Evolutionary conservation across 2,888 invertebrate genomes (phyloP).

Genomic region (Listrodromus nycthemerus): DNA sequence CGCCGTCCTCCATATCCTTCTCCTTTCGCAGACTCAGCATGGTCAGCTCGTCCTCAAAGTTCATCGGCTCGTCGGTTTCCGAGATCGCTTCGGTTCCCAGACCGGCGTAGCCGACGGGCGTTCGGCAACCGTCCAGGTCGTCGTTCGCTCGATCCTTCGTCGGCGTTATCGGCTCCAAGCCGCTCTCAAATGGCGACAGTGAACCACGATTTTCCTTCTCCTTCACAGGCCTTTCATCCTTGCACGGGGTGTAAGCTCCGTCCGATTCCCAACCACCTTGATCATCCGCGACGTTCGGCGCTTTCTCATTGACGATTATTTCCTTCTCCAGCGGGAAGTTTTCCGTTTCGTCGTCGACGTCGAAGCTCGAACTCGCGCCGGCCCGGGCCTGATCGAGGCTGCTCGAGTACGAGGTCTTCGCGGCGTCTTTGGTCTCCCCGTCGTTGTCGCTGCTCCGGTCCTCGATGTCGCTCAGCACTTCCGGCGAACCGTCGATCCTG

Average conservation of each 20-base stretch:
- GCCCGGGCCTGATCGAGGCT: slow-evolving; percentile 60
- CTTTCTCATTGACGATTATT: slow-evolving; percentile 29
- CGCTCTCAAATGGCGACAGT: slow-evolving; percentile 76
- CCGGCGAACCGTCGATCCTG: slow-evolving; percentile 43
- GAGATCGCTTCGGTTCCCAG: slow-evolving; percentile 85
- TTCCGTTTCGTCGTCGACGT: slow-evolving; percentile 73
- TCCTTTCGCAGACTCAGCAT: slow-evolving; percentile 82
- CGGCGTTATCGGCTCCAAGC: slow-evolving; percentile 82
- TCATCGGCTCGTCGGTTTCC: slow-evolving; percentile 83
- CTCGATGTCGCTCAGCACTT: slow-evolving; percentile 47
- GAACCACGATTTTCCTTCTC: slow-evolving; percentile 68
- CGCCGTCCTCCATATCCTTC: slow-evolving; percentile 83
- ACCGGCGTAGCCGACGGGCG: slow-evolving; percentile 82
- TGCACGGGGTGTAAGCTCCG: slow-evolving; percentile 82
- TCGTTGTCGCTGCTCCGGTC: slow-evolving; percentile 62
- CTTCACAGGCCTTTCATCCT: slow-evolving; percentile 80
- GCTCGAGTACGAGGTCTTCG: slow-evolving; percentile 57
- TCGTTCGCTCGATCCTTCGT: slow-evolving; percentile 78
- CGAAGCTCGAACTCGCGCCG: slow-evolving; percentile 64
- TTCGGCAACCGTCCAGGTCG: slow-evolving; percentile 83
- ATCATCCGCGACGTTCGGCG: slow-evolving; percentile 31
- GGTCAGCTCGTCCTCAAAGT: slow-evolving; percentile 82
- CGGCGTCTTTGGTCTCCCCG: slow-evolving; percentile 41
- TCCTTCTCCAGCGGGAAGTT: slow-evolving; percentile 78
- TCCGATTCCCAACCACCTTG: slow-evolving; percentile 80